phyloP scores from a whole-genome alignment of 2,113 vertebrate genomes.

The Canis aureus region DNA sequence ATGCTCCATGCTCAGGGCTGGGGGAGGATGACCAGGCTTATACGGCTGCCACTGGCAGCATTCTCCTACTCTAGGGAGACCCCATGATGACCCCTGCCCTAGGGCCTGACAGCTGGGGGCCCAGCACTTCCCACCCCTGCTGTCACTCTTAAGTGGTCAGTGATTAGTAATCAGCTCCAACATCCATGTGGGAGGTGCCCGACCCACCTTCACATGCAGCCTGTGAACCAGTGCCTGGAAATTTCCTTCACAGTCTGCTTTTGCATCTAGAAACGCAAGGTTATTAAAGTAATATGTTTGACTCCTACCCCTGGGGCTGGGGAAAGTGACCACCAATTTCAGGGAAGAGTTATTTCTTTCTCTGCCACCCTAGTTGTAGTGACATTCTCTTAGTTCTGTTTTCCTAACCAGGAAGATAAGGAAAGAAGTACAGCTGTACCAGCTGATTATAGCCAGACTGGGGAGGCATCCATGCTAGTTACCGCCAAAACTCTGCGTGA shows the following conservation, averaged over 20 bases:
- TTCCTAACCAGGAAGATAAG: background rate
- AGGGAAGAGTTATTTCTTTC: background rate
- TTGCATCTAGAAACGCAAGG: background rate
- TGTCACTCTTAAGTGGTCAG: background rate
- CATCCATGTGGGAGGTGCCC: background rate
- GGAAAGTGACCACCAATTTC: background rate
- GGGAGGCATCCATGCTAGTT: background rate
- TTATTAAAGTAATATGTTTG: background rate
- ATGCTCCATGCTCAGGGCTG: background rate
- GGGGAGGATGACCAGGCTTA: background rate
- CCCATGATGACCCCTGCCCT: background rate
- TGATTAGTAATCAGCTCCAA: background rate
- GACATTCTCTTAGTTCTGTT: background rate
- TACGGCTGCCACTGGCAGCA: background rate
- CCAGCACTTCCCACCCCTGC: background rate
- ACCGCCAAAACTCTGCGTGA: background rate
- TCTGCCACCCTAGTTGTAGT: background rate
- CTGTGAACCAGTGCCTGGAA: background rate
- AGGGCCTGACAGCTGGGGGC: background rate
- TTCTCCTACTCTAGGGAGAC: background rate
- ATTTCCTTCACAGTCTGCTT: background rate
- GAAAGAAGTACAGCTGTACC: background rate
- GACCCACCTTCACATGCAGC: background rate
- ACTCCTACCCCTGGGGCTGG: background rate
- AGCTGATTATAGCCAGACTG: background rate